Conservation (phyloP, 2,888 invertebrate species). For the Tenthredo distinguenda region DNA sequence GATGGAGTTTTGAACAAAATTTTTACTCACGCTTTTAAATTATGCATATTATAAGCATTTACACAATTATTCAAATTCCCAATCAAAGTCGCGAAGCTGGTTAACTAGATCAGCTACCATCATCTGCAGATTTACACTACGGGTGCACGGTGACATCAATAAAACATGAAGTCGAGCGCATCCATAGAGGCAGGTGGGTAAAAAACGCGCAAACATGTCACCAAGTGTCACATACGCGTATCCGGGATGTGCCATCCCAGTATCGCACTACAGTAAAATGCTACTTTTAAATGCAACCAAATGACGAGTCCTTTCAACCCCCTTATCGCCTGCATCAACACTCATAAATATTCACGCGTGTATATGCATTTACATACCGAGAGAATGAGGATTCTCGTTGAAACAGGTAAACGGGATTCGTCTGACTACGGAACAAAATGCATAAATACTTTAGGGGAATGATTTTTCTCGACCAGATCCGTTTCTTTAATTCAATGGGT, state of each 20-base stretch:
- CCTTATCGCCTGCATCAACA: background rate
- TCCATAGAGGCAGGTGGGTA: slow-evolving; percentile 11
- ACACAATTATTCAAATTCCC: background rate
- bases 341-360: slow-evolving; percentile 9
- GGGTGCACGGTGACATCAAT: background rate
- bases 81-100: background rate
- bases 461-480: background rate
- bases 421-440: background rate
- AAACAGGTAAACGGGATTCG: background rate
- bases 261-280: background rate
- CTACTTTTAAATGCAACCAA: slow-evolving; percentile 37
- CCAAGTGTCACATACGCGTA: slow-evolving; percentile 20
- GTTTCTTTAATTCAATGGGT: background rate
- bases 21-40: background rate
- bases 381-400: background rate
- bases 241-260: slow-evolving; percentile 13
- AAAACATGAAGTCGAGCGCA: slow-evolving; percentile 29
- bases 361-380: background rate
- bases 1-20: background rate
- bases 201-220: slow-evolving; percentile 25
- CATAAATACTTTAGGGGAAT: background rate
- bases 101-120: slow-evolving; percentile 15
- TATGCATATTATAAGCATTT: background rate
- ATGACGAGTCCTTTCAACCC: slow-evolving; percentile 37
- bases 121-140: background rate